Percentiles rank a stretch among this genome's conserved stretches.
Conservation (phyloP, 2,797 vertebrate genomes). For the Anomalospiza imberbis region DNA sequence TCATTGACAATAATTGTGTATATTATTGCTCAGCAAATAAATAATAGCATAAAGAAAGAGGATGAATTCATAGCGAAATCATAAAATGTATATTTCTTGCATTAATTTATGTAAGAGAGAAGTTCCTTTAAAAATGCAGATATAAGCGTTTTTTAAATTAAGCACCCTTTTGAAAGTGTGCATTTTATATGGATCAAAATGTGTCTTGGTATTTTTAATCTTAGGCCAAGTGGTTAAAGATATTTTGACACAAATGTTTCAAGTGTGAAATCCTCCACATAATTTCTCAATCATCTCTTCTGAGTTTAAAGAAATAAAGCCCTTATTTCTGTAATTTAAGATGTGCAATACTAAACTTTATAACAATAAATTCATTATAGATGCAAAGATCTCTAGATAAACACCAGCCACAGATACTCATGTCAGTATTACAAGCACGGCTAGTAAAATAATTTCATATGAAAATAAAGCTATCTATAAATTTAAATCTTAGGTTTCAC, state of each 20-base stretch:
- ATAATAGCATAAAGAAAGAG: neutral
- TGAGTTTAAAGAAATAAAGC: neutral
- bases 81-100: neutral
- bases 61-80: neutral
- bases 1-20: neutral
- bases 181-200: constrained; percentile 37
- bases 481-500: neutral
- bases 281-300: constrained; percentile 18
- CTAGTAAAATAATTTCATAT: neutral
- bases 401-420: neutral
- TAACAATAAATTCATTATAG: neutral
- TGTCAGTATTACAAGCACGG: neutral
- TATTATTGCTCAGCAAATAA: neutral
- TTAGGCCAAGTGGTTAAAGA: constrained; percentile 52
- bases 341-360: neutral
- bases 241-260: constrained; percentile 58
- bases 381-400: neutral
- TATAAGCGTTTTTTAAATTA: constrained; percentile 42
- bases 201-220: constrained; percentile 56
- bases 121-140: constrained; percentile 9
- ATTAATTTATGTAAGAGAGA: neutral
- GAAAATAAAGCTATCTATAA: neutral
- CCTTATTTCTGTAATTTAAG: constrained; percentile 1
- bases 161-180: constrained; percentile 10
- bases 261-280: constrained; percentile 58